These are phyloP conservation scores for Xenopus tropicalis DNA, from an alignment of 2,113 vertebrate genomes.

Conservation along the genomic window DNA sequence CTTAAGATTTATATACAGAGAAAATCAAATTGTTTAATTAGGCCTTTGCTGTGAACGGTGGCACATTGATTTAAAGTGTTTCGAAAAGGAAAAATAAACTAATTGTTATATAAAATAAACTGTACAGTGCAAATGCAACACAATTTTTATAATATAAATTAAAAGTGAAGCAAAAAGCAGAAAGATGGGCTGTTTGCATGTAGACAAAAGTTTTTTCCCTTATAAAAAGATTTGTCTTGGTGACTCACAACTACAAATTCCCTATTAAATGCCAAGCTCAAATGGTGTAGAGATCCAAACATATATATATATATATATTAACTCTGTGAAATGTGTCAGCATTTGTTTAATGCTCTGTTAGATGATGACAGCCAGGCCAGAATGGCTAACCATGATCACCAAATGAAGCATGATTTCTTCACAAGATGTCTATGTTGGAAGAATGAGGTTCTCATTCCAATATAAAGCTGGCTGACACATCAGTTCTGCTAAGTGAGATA, in stretches of 20 bases:
- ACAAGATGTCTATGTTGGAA: background rate
- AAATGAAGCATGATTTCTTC: background rate
- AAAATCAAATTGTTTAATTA: too few relatives aligned
- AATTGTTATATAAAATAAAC: too few relatives aligned
- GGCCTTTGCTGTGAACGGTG: too few relatives aligned
- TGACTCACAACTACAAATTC: background rate
- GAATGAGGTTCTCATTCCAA: background rate
- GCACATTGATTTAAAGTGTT: too few relatives aligned
- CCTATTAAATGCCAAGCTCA: background rate
- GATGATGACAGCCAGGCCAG: background rate
- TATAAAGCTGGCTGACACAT: background rate
- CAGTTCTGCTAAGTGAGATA: background rate
- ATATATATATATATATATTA: background rate
- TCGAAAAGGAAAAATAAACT: too few relatives aligned
- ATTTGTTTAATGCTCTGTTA: background rate
- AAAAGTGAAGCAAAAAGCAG: too few relatives aligned
- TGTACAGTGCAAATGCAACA: too few relatives aligned
- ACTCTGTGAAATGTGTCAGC: background rate
- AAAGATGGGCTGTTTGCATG: too few relatives aligned
- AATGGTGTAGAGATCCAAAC: background rate
- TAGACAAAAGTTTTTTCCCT: background rate
- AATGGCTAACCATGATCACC: background rate
- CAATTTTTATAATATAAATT: too few relatives aligned
- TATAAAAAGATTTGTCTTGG: background rate
- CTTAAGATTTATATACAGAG: too few relatives aligned